A percentile compares a stretch with the other conserved stretches of the same genome.
Evolutionary conservation across 2,888 invertebrate species (phyloP).

Genomic region (Eurois occulta): DNA sequence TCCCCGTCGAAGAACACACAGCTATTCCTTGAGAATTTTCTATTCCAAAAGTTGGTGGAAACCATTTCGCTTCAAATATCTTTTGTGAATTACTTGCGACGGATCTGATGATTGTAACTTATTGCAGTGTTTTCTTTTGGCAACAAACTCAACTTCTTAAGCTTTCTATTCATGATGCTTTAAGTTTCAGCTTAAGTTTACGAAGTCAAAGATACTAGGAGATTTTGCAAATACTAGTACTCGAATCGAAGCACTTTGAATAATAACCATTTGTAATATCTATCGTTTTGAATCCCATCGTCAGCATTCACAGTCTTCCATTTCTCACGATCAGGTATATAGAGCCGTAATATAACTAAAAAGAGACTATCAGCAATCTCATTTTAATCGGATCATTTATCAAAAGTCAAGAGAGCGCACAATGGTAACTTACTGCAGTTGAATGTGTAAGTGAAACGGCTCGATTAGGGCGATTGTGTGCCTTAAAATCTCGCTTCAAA

Average conservation of each 20-base stretch:
- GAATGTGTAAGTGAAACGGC: slow-evolving; percentile 62
- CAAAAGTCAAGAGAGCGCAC: slow-evolving; percentile 65
- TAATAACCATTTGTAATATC: slow-evolving; percentile 39
- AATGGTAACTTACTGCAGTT: slow-evolving; percentile 66
- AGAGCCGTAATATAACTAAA: slow-evolving; percentile 58
- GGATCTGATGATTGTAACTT: slow-evolving; percentile 79
- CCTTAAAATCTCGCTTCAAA: slow-evolving; percentile 59
- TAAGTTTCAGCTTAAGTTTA: slow-evolving; percentile 14
- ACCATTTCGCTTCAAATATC: slow-evolving; percentile 80
- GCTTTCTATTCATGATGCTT: slow-evolving; percentile 2
- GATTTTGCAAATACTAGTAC: slow-evolving; percentile 12
- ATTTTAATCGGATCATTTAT: slow-evolving; percentile 69
- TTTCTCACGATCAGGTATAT: slow-evolving; percentile 57
- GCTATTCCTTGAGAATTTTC: slow-evolving; percentile 83
- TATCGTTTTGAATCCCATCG: slow-evolving; percentile 38
- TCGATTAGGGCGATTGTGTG: slow-evolving; percentile 63
- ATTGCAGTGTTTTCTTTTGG: slow-evolving; percentile 72
- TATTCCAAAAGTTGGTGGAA: slow-evolving; percentile 82
- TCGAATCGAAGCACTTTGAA: slow-evolving; percentile 29
- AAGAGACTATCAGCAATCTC: slow-evolving; percentile 65
- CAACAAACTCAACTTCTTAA: slow-evolving; percentile 34
- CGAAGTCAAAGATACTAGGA: neutral
- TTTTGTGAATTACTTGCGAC: slow-evolving; percentile 81
- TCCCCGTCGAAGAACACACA: slow-evolving; percentile 79
- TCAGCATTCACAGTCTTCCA: slow-evolving; percentile 48